Evolutionary conservation across 2,888 invertebrate species (phyloP).

Genomic region (Pterostichus niger): DNA sequence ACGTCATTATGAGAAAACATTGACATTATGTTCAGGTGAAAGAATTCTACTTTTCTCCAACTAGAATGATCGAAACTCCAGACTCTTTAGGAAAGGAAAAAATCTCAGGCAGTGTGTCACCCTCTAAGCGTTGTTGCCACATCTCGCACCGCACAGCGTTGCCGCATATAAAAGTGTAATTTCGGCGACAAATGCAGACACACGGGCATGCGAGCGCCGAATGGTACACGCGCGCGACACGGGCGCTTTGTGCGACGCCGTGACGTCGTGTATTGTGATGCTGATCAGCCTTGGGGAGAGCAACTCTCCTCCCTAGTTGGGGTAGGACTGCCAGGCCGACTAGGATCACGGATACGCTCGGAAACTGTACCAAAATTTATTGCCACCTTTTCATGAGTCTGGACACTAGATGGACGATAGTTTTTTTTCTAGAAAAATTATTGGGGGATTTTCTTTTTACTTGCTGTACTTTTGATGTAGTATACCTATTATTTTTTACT

Average conservation of each 20-base stretch:
- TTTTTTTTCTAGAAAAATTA: too few relatives aligned
- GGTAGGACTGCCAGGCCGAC: constrained; percentile 6
- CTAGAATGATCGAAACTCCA: background rate
- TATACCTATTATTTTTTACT: too few relatives aligned
- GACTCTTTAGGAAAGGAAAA: background rate
- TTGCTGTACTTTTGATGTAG: too few relatives aligned
- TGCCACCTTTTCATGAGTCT: constrained; percentile 9
- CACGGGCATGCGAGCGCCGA: constrained; percentile 10
- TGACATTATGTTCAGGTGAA: too few relatives aligned
- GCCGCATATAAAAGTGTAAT: constrained; percentile 60
- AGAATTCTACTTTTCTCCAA: too few relatives aligned
- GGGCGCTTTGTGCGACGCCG: constrained; percentile 49
- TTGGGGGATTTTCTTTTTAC: too few relatives aligned
- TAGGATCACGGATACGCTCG: background rate
- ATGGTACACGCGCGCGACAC: background rate
- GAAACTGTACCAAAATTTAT: constrained; percentile 54
- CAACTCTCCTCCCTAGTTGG: constrained; percentile 1
- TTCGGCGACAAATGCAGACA: constrained; percentile 62
- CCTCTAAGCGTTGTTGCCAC: background rate
- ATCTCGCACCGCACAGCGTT: constrained; percentile 19
- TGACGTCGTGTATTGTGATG: constrained; percentile 65
- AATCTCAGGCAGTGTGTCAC: constrained; percentile 52
- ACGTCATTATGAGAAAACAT: too few relatives aligned
- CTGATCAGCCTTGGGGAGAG: constrained; percentile 59
- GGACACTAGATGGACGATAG: background rate